A percentile compares a stretch with the other conserved stretches of the same genome.
Evolutionary conservation across 2,888 invertebrate species (phyloP).

Genomic region (Vandiemenella viatica): DNA sequence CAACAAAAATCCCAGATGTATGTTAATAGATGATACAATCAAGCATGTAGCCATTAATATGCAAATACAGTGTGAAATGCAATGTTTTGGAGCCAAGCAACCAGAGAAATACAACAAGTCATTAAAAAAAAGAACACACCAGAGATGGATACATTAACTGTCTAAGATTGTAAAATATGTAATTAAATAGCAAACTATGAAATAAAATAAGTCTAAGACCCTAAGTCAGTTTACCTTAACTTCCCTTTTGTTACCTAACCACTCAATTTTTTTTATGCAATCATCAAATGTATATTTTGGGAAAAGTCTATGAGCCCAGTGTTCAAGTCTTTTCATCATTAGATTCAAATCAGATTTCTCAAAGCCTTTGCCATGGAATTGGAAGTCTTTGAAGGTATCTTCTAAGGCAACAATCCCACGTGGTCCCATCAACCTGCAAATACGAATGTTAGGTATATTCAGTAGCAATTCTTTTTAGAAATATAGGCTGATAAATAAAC

Average conservation of each 20-base stretch:
- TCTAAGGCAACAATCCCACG: slow-evolving; percentile 70
- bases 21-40: too few relatives aligned
- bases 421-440: slow-evolving; percentile 51
- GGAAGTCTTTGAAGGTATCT: slow-evolving; percentile 62
- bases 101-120: too few relatives aligned
- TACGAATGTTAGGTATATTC: too few relatives aligned
- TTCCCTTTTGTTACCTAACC: slow-evolving; percentile 64
- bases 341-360: slow-evolving; percentile 70
- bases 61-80: too few relatives aligned
- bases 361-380: slow-evolving; percentile 65
- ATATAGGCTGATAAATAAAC: too few relatives aligned
- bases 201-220: background rate
- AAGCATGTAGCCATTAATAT: too few relatives aligned
- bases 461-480: too few relatives aligned
- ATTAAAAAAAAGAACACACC: too few relatives aligned
- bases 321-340: slow-evolving; percentile 68
- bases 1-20: too few relatives aligned
- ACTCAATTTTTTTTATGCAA: slow-evolving; percentile 61
- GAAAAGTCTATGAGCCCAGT: slow-evolving; percentile 86
- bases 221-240: slow-evolving; percentile 42
- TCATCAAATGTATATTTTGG: slow-evolving; percentile 83
- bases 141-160: too few relatives aligned
- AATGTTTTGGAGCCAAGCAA: too few relatives aligned
- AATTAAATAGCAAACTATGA: background rate
- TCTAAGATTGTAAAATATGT: too few relatives aligned